Percentiles rank a stretch among this genome's conserved stretches.
These are phyloP conservation scores for Ophion ellenae DNA, from an alignment of 2,888 invertebrate species.

Conservation along the genomic window DNA sequence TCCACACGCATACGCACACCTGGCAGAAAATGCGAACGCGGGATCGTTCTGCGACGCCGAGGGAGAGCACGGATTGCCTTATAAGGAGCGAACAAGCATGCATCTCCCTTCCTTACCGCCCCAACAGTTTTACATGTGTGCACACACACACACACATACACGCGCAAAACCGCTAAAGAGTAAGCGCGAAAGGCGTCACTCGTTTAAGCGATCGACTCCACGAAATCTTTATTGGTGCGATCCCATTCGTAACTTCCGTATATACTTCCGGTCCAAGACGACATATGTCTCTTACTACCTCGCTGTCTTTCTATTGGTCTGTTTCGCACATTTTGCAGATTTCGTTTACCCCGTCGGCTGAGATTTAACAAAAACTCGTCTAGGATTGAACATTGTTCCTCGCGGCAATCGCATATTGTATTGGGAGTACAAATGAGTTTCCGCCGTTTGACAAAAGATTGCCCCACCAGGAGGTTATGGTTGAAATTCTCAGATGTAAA, in stretches of 20 bases:
- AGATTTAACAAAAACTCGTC: neutral
- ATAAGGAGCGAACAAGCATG: constrained; percentile 82
- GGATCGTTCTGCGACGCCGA: constrained; percentile 68
- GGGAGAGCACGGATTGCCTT: constrained; percentile 79
- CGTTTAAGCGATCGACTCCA: constrained; percentile 45
- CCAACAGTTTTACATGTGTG: constrained; percentile 72
- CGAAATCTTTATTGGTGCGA: constrained; percentile 10
- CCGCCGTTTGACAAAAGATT: no score
- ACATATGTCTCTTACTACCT: neutral
- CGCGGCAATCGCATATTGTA: neutral
- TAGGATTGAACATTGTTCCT: constrained; percentile 1
- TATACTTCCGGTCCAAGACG: neutral
- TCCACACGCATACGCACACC: constrained; percentile 26
- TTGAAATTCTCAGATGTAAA: no score
- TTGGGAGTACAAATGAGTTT: no score
- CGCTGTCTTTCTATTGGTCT: neutral
- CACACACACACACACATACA: constrained; percentile 53
- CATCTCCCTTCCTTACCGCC: constrained; percentile 79
- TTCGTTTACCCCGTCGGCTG: neutral
- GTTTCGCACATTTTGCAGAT: neutral
- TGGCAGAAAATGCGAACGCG: constrained; percentile 53
- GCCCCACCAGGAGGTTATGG: no score
- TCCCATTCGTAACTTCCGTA: neutral
- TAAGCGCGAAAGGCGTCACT: constrained; percentile 63
- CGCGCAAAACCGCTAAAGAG: constrained; percentile 53